Conservation (phyloP, 2,888 invertebrate species). For the Pheosia tremula region DNA sequence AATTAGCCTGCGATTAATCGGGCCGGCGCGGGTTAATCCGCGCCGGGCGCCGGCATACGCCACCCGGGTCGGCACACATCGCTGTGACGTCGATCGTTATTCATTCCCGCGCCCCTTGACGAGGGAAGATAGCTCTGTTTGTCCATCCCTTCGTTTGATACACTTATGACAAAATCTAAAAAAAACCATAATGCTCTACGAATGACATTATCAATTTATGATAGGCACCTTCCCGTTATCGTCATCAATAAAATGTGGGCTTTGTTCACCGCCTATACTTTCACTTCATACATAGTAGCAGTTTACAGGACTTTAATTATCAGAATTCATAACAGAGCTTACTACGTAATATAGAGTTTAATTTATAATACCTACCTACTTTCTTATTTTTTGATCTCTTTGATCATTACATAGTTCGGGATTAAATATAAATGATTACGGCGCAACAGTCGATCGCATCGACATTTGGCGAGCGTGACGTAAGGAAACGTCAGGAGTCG, state of each 20-base stretch:
- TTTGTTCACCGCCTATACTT: too few species aligned
- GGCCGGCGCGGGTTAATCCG: slow-evolving; percentile 76
- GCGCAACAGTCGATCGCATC: not conserved
- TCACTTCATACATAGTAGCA: too few species aligned
- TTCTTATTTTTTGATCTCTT: too few species aligned
- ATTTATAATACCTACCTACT: too few species aligned
- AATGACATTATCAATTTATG: too few species aligned
- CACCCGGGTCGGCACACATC: slow-evolving; percentile 77
- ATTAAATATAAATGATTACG: too few species aligned
- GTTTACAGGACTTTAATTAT: too few species aligned
- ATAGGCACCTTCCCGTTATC: too few species aligned
- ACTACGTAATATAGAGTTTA: too few species aligned
- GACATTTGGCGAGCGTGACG: slow-evolving; percentile 38
- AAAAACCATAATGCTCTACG: not conserved
- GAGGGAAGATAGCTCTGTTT: slow-evolving; percentile 69
- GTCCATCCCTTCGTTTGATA: slow-evolving; percentile 55
- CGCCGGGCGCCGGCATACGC: slow-evolving; percentile 48
- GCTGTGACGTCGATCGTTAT: slow-evolving; percentile 80
- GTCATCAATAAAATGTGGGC: too few species aligned
- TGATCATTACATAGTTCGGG: too few species aligned
- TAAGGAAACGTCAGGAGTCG: slow-evolving; percentile 55
- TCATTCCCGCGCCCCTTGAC: slow-evolving; percentile 73
- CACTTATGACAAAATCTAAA: slow-evolving; percentile 8
- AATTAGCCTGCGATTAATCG: slow-evolving; percentile 82
- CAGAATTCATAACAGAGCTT: too few species aligned